A percentile compares a stretch with the other conserved stretches of the same genome.
phyloP scores from a whole-genome alignment of 2,888 invertebrate species.

The Lucinisca nassula region DNA sequence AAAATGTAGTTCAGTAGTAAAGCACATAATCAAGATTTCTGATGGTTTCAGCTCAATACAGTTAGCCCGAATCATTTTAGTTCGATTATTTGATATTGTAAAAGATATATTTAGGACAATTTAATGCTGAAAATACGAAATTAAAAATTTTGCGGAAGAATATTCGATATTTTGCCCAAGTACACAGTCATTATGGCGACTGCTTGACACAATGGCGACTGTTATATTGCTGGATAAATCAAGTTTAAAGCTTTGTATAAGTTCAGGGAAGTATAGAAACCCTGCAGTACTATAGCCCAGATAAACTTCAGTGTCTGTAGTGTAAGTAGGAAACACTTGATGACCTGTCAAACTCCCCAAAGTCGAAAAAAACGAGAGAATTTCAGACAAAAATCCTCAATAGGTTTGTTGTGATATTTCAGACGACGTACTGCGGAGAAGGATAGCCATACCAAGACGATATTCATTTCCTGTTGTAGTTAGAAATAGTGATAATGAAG shows the following conservation, averaged over 20 bases:
- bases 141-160: conserved; percentile 58
- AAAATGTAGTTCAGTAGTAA: conserved; percentile 25
- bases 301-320: background rate
- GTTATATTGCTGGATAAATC: conserved; percentile 2
- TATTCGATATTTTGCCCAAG: conserved; percentile 34
- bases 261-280: background rate
- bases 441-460: background rate
- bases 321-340: background rate
- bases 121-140: no score
- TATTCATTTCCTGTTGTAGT: background rate
- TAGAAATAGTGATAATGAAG: background rate
- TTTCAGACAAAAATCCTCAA: background rate
- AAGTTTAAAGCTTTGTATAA: background rate
- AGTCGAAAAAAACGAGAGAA: no score
- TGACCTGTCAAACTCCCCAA: background rate
- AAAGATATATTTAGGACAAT: no score
- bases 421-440: background rate
- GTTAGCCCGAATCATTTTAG: no score
- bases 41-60: no score
- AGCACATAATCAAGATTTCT: no score
- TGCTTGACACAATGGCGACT: conserved; percentile 68
- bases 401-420: background rate
- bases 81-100: no score
- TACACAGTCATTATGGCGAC: conserved; percentile 75
- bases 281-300: background rate